Evolutionary conservation across 2,113 vertebrate species (phyloP).

Genomic region (Glaucidium brasilianum): DNA sequence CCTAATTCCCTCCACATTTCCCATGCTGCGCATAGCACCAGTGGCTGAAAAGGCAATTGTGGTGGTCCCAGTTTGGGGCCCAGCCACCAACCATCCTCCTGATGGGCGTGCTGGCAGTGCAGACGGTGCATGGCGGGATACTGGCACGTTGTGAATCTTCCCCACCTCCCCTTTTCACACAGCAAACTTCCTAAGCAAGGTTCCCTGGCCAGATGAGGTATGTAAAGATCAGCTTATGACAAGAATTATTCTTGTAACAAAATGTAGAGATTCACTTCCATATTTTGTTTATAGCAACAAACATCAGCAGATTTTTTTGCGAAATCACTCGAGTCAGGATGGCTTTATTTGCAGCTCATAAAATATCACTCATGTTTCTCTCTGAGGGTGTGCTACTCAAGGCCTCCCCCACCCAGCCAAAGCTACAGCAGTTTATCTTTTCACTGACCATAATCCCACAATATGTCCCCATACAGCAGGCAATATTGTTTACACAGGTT

Average conservation of each 20-base stretch:
- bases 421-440: background rate
- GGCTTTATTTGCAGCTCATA: background rate
- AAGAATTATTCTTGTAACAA: background rate
- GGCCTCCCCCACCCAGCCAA: background rate
- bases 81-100: background rate
- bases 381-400: background rate
- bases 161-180: background rate
- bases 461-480: background rate
- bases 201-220: background rate
- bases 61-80: background rate
- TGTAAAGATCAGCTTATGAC: background rate
- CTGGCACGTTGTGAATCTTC: fast-evolving
- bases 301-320: background rate
- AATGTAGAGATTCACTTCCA: background rate
- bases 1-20: background rate
- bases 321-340: background rate
- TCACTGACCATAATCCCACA: background rate
- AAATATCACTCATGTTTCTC: background rate
- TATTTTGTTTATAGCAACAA: background rate
- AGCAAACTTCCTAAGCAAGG: fast-evolving
- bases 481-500: slow-evolving; percentile 38
- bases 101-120: fast-evolving
- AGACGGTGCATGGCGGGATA: fast-evolving
- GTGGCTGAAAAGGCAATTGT: background rate
- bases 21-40: background rate